Conservation (phyloP, 2,797 vertebrate genomes). For the Carduelis carduelis region DNA sequence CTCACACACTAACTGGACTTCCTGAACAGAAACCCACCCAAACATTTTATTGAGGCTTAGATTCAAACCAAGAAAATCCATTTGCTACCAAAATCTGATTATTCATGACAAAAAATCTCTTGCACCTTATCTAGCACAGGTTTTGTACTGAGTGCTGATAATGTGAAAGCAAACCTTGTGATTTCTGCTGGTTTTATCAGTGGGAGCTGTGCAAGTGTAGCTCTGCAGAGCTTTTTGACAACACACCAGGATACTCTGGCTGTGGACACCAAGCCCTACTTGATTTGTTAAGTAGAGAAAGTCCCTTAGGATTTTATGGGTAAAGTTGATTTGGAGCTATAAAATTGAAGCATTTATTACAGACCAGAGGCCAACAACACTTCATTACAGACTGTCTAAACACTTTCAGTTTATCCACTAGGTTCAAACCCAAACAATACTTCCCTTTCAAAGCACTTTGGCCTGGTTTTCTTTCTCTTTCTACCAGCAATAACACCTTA, state of each 20-base stretch:
- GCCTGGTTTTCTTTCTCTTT: background rate
- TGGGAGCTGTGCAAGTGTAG: background rate
- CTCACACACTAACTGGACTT: background rate
- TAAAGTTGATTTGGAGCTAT: slow-evolving; percentile 54
- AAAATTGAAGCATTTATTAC: slow-evolving; percentile 55
- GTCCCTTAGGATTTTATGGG: slow-evolving; percentile 46
- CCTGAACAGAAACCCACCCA: background rate
- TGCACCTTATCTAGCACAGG: background rate
- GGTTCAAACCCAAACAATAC: background rate
- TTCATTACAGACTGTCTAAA: slow-evolving; percentile 46
- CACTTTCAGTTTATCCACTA: slow-evolving; percentile 5
- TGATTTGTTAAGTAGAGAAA: slow-evolving; percentile 49
- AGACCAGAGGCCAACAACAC: slow-evolving; percentile 44
- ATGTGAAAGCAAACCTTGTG: background rate
- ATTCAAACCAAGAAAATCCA: background rate
- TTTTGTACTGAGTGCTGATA: background rate
- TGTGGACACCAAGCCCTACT: background rate
- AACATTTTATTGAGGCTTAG: background rate
- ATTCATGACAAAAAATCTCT: background rate
- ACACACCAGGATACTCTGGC: background rate
- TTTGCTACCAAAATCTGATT: background rate
- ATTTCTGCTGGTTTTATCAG: background rate
- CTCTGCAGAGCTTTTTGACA: background rate
- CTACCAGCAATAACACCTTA: background rate
- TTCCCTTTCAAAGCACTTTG: slow-evolving; percentile 2